These are phyloP conservation scores for Mercenaria mercenaria DNA, from an alignment of 1,140 invertebrate species.

Conservation along the genomic window DNA sequence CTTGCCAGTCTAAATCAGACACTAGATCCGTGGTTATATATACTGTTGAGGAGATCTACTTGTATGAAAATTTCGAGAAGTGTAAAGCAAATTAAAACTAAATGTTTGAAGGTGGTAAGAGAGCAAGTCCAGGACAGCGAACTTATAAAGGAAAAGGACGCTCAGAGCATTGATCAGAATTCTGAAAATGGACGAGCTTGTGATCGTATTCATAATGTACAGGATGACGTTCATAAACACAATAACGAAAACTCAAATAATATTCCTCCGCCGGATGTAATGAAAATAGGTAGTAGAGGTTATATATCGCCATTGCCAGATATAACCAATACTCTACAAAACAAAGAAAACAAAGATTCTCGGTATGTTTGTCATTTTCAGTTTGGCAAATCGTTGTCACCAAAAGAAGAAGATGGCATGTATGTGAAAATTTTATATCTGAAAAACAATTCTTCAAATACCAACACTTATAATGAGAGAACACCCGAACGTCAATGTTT, in stretches of 20 bases:
- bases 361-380: slow-evolving; percentile 12
- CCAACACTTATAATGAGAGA: background rate
- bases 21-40: slow-evolving; percentile 86
- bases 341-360: background rate
- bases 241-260: background rate
- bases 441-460: background rate
- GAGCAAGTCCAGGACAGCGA: background rate
- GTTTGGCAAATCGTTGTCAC: background rate
- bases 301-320: background rate
- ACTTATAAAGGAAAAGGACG: background rate
- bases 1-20: slow-evolving; percentile 86
- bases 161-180: background rate
- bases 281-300: background rate
- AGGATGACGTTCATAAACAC: background rate
- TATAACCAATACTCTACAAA: background rate
- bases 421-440: slow-evolving; percentile 22
- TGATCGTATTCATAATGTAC: background rate
- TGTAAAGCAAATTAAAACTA: background rate
- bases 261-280: slow-evolving; percentile 22
- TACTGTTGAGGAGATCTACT: slow-evolving; percentile 84
- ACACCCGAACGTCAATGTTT: background rate
- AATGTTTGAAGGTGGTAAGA: background rate
- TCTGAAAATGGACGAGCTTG: background rate
- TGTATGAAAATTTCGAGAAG: slow-evolving; percentile 37
- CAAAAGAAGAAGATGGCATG: background rate